These are phyloP conservation scores for Dolichopus griseipennis DNA, from an alignment of 2,888 invertebrate genomes.

Conservation along the genomic window DNA sequence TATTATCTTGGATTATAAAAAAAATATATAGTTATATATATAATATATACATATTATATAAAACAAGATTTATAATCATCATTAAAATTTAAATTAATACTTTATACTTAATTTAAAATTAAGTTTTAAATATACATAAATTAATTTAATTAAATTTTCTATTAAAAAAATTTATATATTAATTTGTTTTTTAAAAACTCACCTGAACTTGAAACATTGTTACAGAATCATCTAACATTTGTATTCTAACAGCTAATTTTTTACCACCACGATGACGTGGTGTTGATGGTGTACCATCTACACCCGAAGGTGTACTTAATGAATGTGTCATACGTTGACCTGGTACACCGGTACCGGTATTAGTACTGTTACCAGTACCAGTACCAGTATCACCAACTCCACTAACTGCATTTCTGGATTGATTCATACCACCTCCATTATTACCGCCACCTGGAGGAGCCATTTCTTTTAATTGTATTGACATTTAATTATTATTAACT, in stretches of 20 bases:
- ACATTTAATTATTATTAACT: slow-evolving; percentile 29
- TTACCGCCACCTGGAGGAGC: slow-evolving; percentile 32
- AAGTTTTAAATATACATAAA: too few relatives aligned
- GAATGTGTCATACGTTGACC: slow-evolving; percentile 71
- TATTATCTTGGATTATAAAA: too few relatives aligned
- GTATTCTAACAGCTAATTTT: slow-evolving; percentile 78
- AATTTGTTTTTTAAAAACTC: slow-evolving; percentile 30
- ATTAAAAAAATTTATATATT: slow-evolving; percentile 36
- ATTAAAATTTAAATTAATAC: too few relatives aligned
- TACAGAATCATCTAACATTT: slow-evolving; percentile 81
- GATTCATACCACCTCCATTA: slow-evolving; percentile 20
- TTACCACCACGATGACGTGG: slow-evolving; percentile 79
- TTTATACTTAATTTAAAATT: too few relatives aligned
- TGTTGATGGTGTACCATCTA: slow-evolving; percentile 59
- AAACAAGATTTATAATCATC: too few relatives aligned
- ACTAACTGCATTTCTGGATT: too few relatives aligned
- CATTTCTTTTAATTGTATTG: slow-evolving; percentile 35
- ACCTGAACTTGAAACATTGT: slow-evolving; percentile 92
- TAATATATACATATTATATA: too few relatives aligned
- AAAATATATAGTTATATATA: too few relatives aligned
- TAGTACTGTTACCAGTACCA: slow-evolving; percentile 20
- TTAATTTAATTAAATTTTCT: too few relatives aligned
- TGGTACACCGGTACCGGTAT: slow-evolving; percentile 25
- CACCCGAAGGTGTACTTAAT: slow-evolving; percentile 74
- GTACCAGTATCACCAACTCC: slow-evolving; percentile 18